These are phyloP conservation scores for Acleris laterana DNA, from an alignment of 2,888 invertebrate species.

Conservation along the genomic window DNA sequence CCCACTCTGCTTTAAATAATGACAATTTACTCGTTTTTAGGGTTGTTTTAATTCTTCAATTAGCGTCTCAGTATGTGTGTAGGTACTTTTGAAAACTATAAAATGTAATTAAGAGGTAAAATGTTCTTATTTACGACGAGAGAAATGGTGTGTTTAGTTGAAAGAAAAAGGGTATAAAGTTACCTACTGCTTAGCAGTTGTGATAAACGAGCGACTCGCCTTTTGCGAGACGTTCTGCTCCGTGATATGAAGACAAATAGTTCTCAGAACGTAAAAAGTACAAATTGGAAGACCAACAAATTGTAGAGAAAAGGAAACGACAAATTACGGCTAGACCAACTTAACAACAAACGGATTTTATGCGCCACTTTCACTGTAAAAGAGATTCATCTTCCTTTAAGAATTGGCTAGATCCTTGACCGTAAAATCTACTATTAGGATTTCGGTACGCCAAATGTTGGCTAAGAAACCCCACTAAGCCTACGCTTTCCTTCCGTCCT, in stretches of 20 bases:
- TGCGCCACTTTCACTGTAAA: background rate
- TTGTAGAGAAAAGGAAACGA: constrained; percentile 33
- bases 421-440: background rate
- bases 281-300: constrained; percentile 37
- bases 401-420: background rate
- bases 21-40: constrained; percentile 28
- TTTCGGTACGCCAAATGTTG: too few species aligned
- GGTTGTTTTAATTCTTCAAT: background rate
- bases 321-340: constrained; percentile 29
- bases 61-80: background rate
- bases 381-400: background rate
- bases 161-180: constrained; percentile 29
- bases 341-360: background rate
- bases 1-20: constrained; percentile 34
- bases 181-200: constrained; percentile 31
- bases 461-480: too few species aligned
- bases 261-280: constrained; percentile 47
- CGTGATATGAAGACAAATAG: constrained; percentile 62
- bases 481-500: too few species aligned
- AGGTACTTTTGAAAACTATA: background rate
- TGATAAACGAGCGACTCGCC: constrained; percentile 56
- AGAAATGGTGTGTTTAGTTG: constrained; percentile 12
- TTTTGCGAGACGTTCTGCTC: constrained; percentile 49
- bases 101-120: background rate
- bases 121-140: background rate